Percentiles rank a stretch among this genome's conserved stretches.
Evolutionary conservation across 2,888 invertebrate genomes (phyloP).

Genomic region (Pristionchus exspectatus): DNA sequence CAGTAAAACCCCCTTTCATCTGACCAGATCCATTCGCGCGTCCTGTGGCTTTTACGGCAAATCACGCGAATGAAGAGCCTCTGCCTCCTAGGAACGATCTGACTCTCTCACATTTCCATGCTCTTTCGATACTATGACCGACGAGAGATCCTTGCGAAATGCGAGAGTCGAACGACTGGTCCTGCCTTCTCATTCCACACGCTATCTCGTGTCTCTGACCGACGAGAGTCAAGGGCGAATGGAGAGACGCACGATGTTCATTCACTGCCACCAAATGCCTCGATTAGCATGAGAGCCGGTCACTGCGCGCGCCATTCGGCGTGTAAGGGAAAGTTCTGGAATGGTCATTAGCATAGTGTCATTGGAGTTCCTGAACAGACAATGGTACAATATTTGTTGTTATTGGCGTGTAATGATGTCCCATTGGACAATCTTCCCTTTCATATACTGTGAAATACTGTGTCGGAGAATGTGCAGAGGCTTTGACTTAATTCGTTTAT

Average conservation of each 20-base stretch:
- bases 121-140: neutral
- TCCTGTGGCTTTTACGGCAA: neutral
- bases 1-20: neutral
- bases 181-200: neutral
- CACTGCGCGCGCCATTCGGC: neutral
- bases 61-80: neutral
- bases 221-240: neutral
- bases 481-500: constrained; percentile 3
- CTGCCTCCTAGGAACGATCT: neutral
- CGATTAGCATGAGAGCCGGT: neutral
- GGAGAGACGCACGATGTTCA: neutral
- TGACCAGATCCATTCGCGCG: constrained; percentile 14
- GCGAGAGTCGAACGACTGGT: neutral
- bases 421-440: too few relatives aligned
- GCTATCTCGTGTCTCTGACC: neutral
- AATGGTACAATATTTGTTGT: too few relatives aligned
- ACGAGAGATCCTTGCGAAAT: neutral
- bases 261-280: neutral
- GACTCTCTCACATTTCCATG: neutral
- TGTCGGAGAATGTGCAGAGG: neutral
- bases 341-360: neutral
- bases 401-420: too few relatives aligned
- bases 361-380: too few relatives aligned
- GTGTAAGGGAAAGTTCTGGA: neutral
- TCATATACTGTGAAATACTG: too few relatives aligned